phyloP scores from a whole-genome alignment of 2,888 invertebrate genomes.

The Sisyra nigra region DNA sequence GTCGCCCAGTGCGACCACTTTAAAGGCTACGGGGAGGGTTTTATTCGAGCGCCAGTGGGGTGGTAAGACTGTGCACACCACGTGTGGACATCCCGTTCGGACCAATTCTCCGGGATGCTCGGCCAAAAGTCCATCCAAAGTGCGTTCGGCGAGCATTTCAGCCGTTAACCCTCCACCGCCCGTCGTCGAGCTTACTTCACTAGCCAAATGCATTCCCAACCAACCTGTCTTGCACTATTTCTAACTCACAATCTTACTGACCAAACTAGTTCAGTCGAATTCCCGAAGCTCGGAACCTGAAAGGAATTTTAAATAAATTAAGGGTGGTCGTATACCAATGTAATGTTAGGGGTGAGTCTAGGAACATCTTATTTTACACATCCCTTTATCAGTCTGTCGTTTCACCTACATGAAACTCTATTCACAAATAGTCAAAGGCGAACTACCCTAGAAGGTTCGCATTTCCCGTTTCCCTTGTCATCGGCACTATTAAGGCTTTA shows the following conservation, averaged over 20 bases:
- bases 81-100: conserved; percentile 82
- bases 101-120: conserved; percentile 88
- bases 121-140: conserved; percentile 71
- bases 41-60: conserved; percentile 98
- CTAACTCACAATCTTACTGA: too few relatives aligned
- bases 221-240: neutral
- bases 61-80: conserved; percentile 89
- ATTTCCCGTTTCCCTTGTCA: conserved; percentile 1
- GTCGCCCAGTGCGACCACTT: conserved; percentile 87
- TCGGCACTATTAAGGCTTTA: conserved; percentile 5
- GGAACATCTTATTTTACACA: neutral
- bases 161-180: conserved; percentile 38
- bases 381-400: neutral
- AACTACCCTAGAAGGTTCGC: neutral
- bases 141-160: conserved; percentile 75
- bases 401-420: neutral
- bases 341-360: neutral
- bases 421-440: conserved; percentile 1
- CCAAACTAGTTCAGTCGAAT: too few relatives aligned
- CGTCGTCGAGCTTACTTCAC: conserved; percentile 62
- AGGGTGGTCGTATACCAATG: neutral
- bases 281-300: too few relatives aligned
- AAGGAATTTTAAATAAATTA: neutral
- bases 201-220: conserved; percentile 56
- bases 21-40: conserved; percentile 92